These are phyloP conservation scores for Podarcis muralis DNA, from an alignment of 2,113 vertebrate species.

Conservation along the genomic window DNA sequence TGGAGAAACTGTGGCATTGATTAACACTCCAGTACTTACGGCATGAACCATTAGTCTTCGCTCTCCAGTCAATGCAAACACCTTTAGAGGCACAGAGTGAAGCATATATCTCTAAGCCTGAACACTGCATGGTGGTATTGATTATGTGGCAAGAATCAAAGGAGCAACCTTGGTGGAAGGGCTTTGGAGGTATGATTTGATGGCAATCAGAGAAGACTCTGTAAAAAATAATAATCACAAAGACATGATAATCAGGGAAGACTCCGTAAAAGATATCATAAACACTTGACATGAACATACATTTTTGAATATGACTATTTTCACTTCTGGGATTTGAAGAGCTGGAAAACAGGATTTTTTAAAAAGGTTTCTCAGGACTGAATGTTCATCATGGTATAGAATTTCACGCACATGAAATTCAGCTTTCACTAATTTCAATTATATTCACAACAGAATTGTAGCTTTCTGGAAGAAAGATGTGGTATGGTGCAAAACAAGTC, in stretches of 20 bases:
- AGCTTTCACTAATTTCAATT: not conserved
- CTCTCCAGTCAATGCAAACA: slow-evolving; percentile 87
- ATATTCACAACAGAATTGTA: not conserved
- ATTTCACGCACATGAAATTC: not conserved
- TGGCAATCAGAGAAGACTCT: slow-evolving; percentile 84
- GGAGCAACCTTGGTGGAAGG: slow-evolving; percentile 76
- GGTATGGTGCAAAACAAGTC: not conserved
- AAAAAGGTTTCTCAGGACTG: not conserved
- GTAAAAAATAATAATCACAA: not conserved
- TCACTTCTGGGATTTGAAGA: not conserved
- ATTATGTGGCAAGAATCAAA: slow-evolving; percentile 74
- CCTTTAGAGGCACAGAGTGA: slow-evolving; percentile 77
- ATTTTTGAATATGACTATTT: not conserved
- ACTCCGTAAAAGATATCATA: slow-evolving; percentile 67
- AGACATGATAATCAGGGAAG: slow-evolving; percentile 77
- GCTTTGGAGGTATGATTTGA: slow-evolving; percentile 61
- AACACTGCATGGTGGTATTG: slow-evolving; percentile 63
- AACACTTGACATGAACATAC: not conserved
- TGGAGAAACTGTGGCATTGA: not conserved
- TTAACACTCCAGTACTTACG: slow-evolving; percentile 74
- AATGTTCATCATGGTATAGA: not conserved
- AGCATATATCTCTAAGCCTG: slow-evolving; percentile 85
- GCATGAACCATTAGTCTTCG: slow-evolving; percentile 75
- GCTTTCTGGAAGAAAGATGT: not conserved
- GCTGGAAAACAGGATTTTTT: not conserved